These are phyloP conservation scores for Sphaeramia orbicularis DNA, from an alignment of 2,797 vertebrate species.

Conservation along the genomic window DNA sequence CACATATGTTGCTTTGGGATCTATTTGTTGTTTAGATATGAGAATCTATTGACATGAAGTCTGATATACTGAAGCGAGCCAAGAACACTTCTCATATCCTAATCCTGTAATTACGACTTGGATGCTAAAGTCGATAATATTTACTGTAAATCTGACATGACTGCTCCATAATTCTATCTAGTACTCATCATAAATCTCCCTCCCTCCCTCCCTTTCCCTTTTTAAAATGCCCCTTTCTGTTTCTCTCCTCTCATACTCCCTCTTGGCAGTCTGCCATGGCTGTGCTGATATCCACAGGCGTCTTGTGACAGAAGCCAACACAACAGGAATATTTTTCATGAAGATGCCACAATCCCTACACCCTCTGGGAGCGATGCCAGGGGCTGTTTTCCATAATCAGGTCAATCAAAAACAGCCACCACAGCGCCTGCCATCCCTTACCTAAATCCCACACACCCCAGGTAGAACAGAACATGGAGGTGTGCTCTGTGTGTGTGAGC, in stretches of 20 bases:
- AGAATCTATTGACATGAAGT: constrained; percentile 12
- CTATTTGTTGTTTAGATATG: background rate
- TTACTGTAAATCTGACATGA: constrained; percentile 45
- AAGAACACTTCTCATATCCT: constrained; percentile 14
- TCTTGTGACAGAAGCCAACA: constrained; percentile 73
- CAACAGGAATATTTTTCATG: constrained; percentile 72
- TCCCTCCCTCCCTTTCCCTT: constrained; percentile 16
- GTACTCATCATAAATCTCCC: constrained; percentile 24
- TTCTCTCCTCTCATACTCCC: background rate
- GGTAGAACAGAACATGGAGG: constrained; percentile 14
- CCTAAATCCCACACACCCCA: constrained; percentile 23
- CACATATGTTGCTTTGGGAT: too few relatives aligned
- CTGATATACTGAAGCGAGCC: background rate
- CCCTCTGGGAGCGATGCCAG: constrained; percentile 61
- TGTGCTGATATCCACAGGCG: constrained; percentile 59
- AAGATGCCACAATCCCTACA: constrained; percentile 59
- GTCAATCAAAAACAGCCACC: constrained; percentile 63
- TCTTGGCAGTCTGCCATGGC: constrained; percentile 54
- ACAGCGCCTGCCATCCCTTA: constrained; percentile 30
- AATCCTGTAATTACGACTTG: constrained; percentile 34
- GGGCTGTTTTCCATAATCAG: constrained; percentile 73
- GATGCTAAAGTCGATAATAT: constrained; percentile 45
- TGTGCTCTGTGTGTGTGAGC: constrained; percentile 5
- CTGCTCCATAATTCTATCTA: constrained; percentile 39
- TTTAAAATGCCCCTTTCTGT: constrained; percentile 25